These are phyloP conservation scores for Heliconius hewitsoni DNA, from an alignment of 1,140 invertebrate species.

Conservation along the genomic window DNA sequence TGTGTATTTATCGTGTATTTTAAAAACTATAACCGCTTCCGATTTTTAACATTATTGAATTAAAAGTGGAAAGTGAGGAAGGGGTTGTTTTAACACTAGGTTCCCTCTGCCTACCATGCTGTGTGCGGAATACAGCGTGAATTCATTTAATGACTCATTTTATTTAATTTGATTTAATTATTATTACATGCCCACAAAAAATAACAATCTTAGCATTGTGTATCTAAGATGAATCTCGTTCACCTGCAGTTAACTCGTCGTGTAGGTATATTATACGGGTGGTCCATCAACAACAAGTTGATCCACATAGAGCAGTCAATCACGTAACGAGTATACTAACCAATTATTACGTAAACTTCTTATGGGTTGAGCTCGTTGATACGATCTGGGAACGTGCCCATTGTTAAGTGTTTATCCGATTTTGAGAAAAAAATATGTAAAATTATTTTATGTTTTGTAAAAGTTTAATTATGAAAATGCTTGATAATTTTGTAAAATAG, in stretches of 20 bases:
- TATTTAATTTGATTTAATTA: background rate
- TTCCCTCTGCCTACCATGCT: too few relatives aligned
- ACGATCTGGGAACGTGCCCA: slow-evolving; percentile 21
- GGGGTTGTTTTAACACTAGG: too few relatives aligned
- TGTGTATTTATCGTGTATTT: too few relatives aligned
- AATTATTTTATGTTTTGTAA: too few relatives aligned
- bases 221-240: slow-evolving; percentile 3
- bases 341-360: slow-evolving; percentile 30
- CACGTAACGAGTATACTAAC: slow-evolving; percentile 51
- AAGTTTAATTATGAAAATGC: too few relatives aligned
- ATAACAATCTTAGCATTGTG: background rate
- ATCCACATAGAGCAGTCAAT: slow-evolving; percentile 33
- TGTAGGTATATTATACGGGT: slow-evolving; percentile 6
- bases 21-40: too few relatives aligned
- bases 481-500: too few relatives aligned
- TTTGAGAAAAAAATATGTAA: background rate
- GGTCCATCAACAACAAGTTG: slow-evolving; percentile 43
- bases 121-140: too few relatives aligned
- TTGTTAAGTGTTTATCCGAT: background rate
- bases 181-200: background rate
- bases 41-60: too few relatives aligned
- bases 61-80: too few relatives aligned
- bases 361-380: slow-evolving; percentile 27
- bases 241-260: slow-evolving; percentile 1
- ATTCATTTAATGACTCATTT: too few relatives aligned